These are phyloP conservation scores for Pomacea canaliculata DNA, from an alignment of 2,888 invertebrate genomes.

Conservation along the genomic window DNA sequence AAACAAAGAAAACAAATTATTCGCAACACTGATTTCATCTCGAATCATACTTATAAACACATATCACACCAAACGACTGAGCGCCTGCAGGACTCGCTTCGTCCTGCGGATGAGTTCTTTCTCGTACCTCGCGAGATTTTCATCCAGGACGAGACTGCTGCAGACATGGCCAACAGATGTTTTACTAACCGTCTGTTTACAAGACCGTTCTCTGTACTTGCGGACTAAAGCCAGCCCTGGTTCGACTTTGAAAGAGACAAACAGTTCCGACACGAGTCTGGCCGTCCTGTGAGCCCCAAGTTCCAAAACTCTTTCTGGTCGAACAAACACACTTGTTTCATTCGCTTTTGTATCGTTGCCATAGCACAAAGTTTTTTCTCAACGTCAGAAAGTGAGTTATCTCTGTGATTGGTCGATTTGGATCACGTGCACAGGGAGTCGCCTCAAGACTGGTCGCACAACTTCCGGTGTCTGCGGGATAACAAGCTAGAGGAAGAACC, in stretches of 20 bases:
- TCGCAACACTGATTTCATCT: no score
- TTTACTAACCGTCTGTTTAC: not conserved
- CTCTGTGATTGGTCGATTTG: not conserved
- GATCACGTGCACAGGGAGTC: not conserved
- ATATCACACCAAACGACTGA: not conserved
- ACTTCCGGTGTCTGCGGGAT: not conserved
- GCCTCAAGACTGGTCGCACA: not conserved
- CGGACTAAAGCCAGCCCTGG: slow-evolving; percentile 38
- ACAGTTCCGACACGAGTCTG: slow-evolving; percentile 54
- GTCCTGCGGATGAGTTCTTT: not conserved
- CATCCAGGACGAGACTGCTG: slow-evolving; percentile 1
- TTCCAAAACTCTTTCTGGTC: slow-evolving; percentile 62
- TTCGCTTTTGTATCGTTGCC: slow-evolving; percentile 31
- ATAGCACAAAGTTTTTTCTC: slow-evolving; percentile 13
- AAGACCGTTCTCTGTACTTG: slow-evolving; percentile 40
- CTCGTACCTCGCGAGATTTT: slow-evolving; percentile 2
- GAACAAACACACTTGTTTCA: slow-evolving; percentile 60
- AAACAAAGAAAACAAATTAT: no score
- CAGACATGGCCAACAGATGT: not conserved
- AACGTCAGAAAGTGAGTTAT: slow-evolving; percentile 20
- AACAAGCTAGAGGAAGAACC: slow-evolving; percentile 8
- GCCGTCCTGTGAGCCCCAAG: slow-evolving; percentile 66
- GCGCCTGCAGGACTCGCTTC: not conserved
- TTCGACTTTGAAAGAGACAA: slow-evolving; percentile 34
- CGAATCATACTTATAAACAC: no score